Evolutionary conservation across 92 coral and sea anemone species (phyloP), one percentile per base, ranked within the genome.

Genomic region (Epizoanthus ramosus): DNA sequence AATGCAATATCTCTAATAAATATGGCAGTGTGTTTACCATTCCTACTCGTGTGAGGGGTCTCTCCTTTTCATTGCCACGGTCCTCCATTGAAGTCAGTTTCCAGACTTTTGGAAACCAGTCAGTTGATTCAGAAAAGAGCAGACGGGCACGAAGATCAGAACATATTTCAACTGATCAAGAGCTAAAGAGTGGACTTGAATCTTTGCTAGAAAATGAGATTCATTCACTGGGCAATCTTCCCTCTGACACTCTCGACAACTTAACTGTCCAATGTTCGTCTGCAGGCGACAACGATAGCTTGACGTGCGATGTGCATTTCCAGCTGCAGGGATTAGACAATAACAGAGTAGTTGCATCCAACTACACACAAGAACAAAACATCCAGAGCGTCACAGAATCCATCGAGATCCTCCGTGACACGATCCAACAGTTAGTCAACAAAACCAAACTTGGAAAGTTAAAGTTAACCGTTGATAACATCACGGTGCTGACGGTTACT

Each of bases 11-110:
- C 8, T 75, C 90, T 60, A 91, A 88, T 68, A 54, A 59, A 6
- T 91, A 88, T 58, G 95, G 87, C 65, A 73, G 47, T 77, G 85
- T 57, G n/a, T 43, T 79, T 41, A 85, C 95, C 19, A 85, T 43
- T 17, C 43, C 63, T 47, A 85, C 83, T 64, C 84, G 58, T 33
- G 77, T 91, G 14, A 64, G 84, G 28, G 90, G 85, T 28, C 77
- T 91, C 37, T 80, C 73, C 14, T 88, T 89, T 66, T 61, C 68
- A 16, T 54, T 91, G 37, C 88, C 87, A 4, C 68, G 85, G 13
- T 90, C 95, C 5, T 76, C 81, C 14, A 75, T 87, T 19, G 28
- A 66, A 10, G 52, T 53, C 65, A 68, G 74, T 1, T 71, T 81
- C 50, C 33, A 68, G 18, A 60, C 39, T 45, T 8, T 47, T 47